Conservation (phyloP, 2,797 vertebrate species). For the Pseudochaenichthys georgianus region DNA sequence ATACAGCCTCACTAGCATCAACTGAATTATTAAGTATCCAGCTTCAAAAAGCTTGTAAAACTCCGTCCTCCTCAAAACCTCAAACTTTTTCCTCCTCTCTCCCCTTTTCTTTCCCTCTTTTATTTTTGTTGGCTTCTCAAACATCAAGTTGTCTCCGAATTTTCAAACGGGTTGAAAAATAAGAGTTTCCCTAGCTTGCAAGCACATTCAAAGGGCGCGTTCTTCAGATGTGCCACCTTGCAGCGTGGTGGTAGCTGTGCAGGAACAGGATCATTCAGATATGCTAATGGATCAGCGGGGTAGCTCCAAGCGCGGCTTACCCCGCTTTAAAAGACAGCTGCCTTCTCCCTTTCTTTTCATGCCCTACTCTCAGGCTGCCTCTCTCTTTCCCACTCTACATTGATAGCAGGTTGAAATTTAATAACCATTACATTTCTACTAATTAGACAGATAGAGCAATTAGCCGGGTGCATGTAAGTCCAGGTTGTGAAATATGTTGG, state of each 20-base stretch:
- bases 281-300: constrained; percentile 90
- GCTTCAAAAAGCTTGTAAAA: constrained; percentile 85
- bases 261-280: constrained; percentile 89
- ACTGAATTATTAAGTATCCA: constrained; percentile 87
- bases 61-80: constrained; percentile 81
- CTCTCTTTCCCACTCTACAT: constrained; percentile 72
- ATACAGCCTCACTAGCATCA: constrained; percentile 78
- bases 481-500: constrained; percentile 70
- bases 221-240: constrained; percentile 90
- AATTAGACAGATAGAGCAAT: constrained; percentile 85
- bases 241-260: constrained; percentile 84
- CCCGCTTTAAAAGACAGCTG: constrained; percentile 88
- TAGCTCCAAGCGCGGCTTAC: constrained; percentile 86
- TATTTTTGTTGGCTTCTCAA: constrained; percentile 85
- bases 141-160: constrained; percentile 86
- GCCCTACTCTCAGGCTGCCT: constrained; percentile 76
- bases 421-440: constrained; percentile 82
- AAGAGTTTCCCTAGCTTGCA: constrained; percentile 82
- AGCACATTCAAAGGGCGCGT: constrained; percentile 84
- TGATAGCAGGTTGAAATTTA: constrained; percentile 83
- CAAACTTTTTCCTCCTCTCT: constrained; percentile 79
- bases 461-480: constrained; percentile 79
- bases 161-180: constrained; percentile 86
- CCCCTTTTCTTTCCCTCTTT: constrained; percentile 66
- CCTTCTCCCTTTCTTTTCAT: constrained; percentile 85